Evolutionary conservation across 1,140 invertebrate genomes (phyloP), one percentile per base, ranked within the genome.

Genomic region (Myzus persicae): DNA sequence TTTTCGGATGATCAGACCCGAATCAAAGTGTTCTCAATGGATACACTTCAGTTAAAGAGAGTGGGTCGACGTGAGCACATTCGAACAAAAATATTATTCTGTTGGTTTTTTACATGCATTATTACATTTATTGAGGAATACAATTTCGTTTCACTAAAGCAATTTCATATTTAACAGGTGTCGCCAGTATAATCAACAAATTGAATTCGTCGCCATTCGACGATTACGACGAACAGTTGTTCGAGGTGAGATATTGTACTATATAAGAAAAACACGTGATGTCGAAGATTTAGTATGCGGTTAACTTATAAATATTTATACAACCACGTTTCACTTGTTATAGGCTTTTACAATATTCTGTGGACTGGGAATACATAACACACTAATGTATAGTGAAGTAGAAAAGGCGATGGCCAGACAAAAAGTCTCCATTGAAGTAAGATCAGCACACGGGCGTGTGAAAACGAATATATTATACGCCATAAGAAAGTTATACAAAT

Each of bases 301-400:
- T 85, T 85, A 22, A 24, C n/a, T 40, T 67, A 67, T 31, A 31
- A 31, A 2, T 67, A 59, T 59, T 76, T n/a, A 76, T 20, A n/a
- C 24, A 6, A 76, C n/a, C 31, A 18, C n/a, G 14, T 76, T 76
- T 76, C 59, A 3, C 1, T 87, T 93, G 59, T 24, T 87, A n/a
- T 81, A 97, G 95, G 96, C 97, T 7, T 97, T 97, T 95, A 96
- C 96, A 88, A 96, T 97, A 93, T 97, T 97, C 94, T 97, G 96
- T 95, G 97, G 97, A 36, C 96, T 97, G 95, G 97, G 97, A 44
- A 97, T 97, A 90, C 96, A 96, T 94, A 97, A 97, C 94, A 97
- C 96, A 24, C 95, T 96, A 93, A 97, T 97, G 96, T 96, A 95
- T 94, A 94, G 94, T 46, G 94, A 95, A 93, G 94, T 94, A 46